phyloP scores from a whole-genome alignment of 1,140 invertebrate genomes.

The Drosophila navojoa region DNA sequence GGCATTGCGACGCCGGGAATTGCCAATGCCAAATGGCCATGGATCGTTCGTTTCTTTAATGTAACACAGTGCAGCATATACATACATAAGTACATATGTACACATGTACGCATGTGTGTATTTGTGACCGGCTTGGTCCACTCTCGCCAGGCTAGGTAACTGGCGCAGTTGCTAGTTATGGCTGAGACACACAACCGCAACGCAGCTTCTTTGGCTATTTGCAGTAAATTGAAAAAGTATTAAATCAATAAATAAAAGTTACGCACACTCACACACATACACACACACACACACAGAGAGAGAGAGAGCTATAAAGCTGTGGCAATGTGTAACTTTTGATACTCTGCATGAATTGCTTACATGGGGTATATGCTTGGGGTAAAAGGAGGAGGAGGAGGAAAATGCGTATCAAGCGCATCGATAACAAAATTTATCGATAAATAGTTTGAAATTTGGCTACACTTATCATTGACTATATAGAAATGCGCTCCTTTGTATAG shows the following conservation, averaged over 20 bases:
- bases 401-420: too few relatives aligned
- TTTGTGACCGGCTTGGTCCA: too few relatives aligned
- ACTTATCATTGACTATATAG: too few relatives aligned
- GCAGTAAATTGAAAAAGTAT: conserved; percentile 81
- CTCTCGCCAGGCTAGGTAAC: not conserved
- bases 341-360: not conserved
- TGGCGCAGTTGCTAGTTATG: conserved; percentile 59
- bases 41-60: conserved; percentile 53
- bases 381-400: not conserved
- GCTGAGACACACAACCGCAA: conserved; percentile 28
- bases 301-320: not conserved
- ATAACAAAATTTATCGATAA: too few relatives aligned
- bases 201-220: conserved; percentile 74
- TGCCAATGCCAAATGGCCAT: conserved; percentile 42
- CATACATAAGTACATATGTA: not conserved
- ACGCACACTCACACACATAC: conserved; percentile 48
- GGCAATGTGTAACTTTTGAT: conserved; percentile 1
- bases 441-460: too few relatives aligned
- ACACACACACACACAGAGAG: conserved; percentile 10
- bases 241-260: conserved; percentile 82
- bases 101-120: too few relatives aligned
- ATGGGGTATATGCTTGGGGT: too few relatives aligned
- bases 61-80: not conserved
- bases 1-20: conserved; percentile 24
- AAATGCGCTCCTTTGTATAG: too few relatives aligned